Percentiles rank a stretch among this genome's conserved stretches.
Evolutionary conservation across 2,888 invertebrate genomes (phyloP).

Genomic region (Ectropis crepuscularia): DNA sequence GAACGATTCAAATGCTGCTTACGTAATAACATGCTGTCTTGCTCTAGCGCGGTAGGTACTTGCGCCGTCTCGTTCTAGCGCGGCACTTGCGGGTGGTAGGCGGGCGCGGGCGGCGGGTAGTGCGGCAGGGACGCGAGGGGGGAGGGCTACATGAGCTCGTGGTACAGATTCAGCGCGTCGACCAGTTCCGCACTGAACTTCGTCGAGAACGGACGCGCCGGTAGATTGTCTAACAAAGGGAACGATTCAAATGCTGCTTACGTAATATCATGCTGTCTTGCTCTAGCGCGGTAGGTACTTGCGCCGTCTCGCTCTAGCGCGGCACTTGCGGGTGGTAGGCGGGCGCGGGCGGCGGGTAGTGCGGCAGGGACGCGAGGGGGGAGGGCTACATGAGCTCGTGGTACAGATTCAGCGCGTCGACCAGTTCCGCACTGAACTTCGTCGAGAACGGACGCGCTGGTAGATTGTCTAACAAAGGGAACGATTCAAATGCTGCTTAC

Average conservation of each 20-base stretch:
- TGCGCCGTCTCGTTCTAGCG: no score
- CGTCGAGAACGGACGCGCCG: constrained; percentile 89
- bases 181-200: constrained; percentile 95
- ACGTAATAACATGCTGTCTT: no score
- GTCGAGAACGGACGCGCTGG: constrained; percentile 91
- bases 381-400: constrained; percentile 60
- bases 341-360: constrained; percentile 25
- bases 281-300: no score
- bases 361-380: constrained; percentile 28
- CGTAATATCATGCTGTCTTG: no score
- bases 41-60: no score
- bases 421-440: constrained; percentile 93
- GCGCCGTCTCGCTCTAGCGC: not conserved
- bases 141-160: no score
- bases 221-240: constrained; percentile 87
- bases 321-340: not conserved
- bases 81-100: not conserved
- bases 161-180: constrained; percentile 97
- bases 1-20: no score
- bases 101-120: no score
- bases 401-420: constrained; percentile 97
- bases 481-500: no score
- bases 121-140: no score
- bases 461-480: constrained; percentile 85
- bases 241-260: no score